phyloP scores from a whole-genome alignment of 2,797 vertebrate genomes.

The Halcyon chelicuti region DNA sequence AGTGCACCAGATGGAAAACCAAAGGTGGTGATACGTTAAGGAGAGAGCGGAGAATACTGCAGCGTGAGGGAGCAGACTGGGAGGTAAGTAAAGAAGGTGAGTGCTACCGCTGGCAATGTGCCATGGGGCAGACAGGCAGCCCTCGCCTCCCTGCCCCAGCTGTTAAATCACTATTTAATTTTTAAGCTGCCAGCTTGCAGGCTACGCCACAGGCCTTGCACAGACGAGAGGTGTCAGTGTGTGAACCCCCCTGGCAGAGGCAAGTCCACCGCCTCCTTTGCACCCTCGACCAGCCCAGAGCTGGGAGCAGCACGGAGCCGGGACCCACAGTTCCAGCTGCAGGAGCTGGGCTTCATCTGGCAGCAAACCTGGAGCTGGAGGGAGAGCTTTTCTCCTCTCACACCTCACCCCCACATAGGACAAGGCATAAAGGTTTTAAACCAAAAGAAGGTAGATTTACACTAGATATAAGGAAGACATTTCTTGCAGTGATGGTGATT shows the following conservation, averaged over 20 bases:
- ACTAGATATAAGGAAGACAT: neutral
- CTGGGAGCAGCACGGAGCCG: neutral
- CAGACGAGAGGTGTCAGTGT: neutral
- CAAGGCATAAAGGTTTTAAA: neutral
- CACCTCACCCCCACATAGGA: neutral
- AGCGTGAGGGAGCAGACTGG: neutral
- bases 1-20: neutral
- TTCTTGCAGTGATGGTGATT: neutral
- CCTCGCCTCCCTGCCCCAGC: neutral
- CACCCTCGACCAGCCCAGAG: neutral
- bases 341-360: neutral
- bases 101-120: fast-evolving
- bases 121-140: fast-evolving
- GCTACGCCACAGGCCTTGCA: neutral
- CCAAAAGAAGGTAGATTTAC: neutral
- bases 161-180: neutral
- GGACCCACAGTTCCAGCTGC: neutral
- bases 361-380: neutral
- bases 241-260: neutral
- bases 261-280: fast-evolving
- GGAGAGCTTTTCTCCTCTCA: neutral
- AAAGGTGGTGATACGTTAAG: neutral
- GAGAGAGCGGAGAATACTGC: neutral
- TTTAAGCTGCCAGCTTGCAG: neutral
- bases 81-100: neutral